These are phyloP conservation scores for Chionomys nivalis DNA, from an alignment of 2,113 vertebrate genomes.

Conservation along the genomic window DNA sequence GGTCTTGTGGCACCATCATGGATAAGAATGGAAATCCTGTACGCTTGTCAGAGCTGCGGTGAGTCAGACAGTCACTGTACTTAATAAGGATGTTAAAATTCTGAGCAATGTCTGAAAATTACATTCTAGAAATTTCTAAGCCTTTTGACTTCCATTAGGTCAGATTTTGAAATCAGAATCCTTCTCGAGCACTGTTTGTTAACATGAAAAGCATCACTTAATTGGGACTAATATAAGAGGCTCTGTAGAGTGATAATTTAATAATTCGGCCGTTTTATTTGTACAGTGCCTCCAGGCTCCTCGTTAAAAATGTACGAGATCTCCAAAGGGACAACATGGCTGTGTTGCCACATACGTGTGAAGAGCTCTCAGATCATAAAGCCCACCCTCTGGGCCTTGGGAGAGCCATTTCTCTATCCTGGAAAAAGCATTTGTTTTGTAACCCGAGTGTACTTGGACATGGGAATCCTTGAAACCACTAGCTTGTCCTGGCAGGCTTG, in stretches of 20 bases:
- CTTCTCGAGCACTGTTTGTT: constrained; percentile 74
- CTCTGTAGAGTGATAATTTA: constrained; percentile 81
- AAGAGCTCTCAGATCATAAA: background rate
- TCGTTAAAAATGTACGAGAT: constrained; percentile 79
- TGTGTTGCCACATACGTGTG: background rate
- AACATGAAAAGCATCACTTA: constrained; percentile 79
- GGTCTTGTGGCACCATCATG: background rate
- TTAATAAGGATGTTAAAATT: background rate
- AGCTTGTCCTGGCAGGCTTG: no score
- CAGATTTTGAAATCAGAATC: constrained; percentile 55
- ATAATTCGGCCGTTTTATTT: constrained; percentile 79
- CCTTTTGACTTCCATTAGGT: constrained; percentile 40
- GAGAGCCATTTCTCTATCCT: background rate
- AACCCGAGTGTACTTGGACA: background rate
- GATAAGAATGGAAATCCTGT: background rate
- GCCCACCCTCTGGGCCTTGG: constrained; percentile 1
- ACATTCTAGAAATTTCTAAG: constrained; percentile 35
- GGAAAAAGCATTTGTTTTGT: background rate
- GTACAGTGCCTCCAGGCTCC: constrained; percentile 77
- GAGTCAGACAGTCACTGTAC: background rate
- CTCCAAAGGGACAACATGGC: constrained; percentile 34
- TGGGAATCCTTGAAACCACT: background rate
- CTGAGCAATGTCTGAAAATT: background rate
- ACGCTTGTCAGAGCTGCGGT: background rate
- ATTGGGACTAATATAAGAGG: constrained; percentile 81